Base-by-base conservation (phyloP, 2,888 invertebrate genomes). In the Drosophila mayaguana region DNA sequence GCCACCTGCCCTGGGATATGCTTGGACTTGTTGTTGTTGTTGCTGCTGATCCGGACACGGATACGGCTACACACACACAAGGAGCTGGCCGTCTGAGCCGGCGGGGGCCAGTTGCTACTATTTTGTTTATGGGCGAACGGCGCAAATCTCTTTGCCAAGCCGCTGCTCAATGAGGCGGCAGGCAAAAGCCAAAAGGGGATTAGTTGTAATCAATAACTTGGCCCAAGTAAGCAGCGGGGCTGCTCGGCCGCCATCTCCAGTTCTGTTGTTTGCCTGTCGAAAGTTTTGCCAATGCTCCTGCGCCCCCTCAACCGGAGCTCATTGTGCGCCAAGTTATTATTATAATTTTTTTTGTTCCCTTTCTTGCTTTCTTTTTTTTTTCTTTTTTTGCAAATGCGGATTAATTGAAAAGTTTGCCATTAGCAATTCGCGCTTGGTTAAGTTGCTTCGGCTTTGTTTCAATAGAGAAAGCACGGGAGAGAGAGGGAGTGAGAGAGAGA, bases 191-290 rank as follows among this genome's bases (percentile, higher is more conserved):
- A 81, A 81, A 76, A 82, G 89, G 81, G 89, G 89, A 87, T 87
- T 89, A 87, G 89, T 82, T 88, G 89, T 89, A 87, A 89, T 87
- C 87, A 87, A 87, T 87, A 87, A 87, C 89, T 89, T 87, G 81
- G 78, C 63, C 77, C 77, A 75, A 75, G 71, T 72, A 51, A 72
- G 75, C 72, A 51, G 28, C 53, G 9, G 32, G 32, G 9, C 32
- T 32, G 32, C 46, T 20, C 28, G 38, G 18, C 32, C 36, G 55
- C n/a, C 55, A 18, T 32, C 42, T 55, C 16, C 56, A 20, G 32
- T n/a, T 16, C 74, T 76, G 72, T 69, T 81, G 75, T 80, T 83
- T 74, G 81, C 84, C 83, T 83, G 88, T 81, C 87, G 80, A 85
- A 85, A 85, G 69, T 74, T 75, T 83, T 64, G 68, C 70, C 54